Evolutionary conservation across 2,888 invertebrate genomes (phyloP), one percentile per base, ranked within the genome.

Genomic region (Phyto melanocephala): DNA sequence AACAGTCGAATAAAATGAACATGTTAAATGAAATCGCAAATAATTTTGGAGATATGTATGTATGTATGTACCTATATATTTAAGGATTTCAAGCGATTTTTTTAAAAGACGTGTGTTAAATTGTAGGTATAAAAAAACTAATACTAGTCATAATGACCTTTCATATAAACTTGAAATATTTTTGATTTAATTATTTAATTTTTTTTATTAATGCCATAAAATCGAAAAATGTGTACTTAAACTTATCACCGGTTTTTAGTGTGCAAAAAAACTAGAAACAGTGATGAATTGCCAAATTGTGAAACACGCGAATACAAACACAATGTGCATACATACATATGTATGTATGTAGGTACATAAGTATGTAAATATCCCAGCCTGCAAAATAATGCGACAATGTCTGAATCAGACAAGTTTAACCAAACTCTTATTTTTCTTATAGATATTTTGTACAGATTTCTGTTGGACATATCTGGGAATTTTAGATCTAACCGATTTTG

Each of bases 1-100:
- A 3, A n/a, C 40, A 72, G 20, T 33, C 58, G 45, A 67, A 63
- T 4, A 42, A 75, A 47, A 65, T 47, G 22, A 62, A 58, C 68
- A 54, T 52, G 33, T 35, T 7, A 33, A 17, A 10, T 35, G 15
- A 8, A 3, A 33, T 17, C 15, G 8, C 15, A 42, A 15, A 33
- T 17, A n/a, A 33, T 33, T 17, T 11, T 10, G 2, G 7, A 50
- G 24, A 11, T 2, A 17, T 40, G 17, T 40, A 45, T 45, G 10
- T n/a, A n/a, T n/a, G n/a, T n/a, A n/a, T n/a, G n/a, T n/a, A n/a
- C n/a, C n/a, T n/a, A n/a, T n/a, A n/a, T 24, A 17, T 15, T n/a
- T n/a, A 56, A 65, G 2, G 17, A 54, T 42, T 54, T 54, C 28
- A 2, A 7, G 42, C 2, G 8, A 20, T 11, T 33, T 67, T 0